Evolutionary conservation across 2,113 vertebrate species (phyloP), one percentile per base, ranked within the genome.

Genomic region (Notarius quadriscutis): DNA sequence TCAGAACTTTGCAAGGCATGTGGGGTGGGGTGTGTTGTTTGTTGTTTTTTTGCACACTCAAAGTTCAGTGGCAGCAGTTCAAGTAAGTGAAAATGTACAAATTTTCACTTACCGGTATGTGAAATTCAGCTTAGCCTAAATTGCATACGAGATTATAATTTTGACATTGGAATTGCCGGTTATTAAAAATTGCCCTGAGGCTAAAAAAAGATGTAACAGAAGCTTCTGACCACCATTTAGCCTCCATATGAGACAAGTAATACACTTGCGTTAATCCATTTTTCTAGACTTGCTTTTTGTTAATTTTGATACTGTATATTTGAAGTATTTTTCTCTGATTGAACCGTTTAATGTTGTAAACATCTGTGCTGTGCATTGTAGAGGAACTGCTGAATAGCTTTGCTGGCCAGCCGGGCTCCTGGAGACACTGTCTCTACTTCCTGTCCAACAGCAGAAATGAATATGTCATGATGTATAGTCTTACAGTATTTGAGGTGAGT

Each of bases 401-500:
- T 93, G 98, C 97, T 91, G 97, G 98, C 95, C 98, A 99, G 94
- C 96, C 96, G n/a, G 98, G 97, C 93, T 98, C 98, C 0, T 99
- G 98, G 98, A 96, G 97, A 58, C 97, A 98, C 93, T 99, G 98
- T 93, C 95, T 99, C 86, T 99, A 98, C 93, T 99, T 99, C 93
- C 96, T 99, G 79, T 99, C 98, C 84, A 98, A 97, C 91, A 99
- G 98, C 63, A 96, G 95, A 88, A 99, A 99, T 80, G 98, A 99
- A 94, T 99, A 99, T 77, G 98, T 99, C 5, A 99, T 99, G 97
- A 99, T 99, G 98, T 99, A 99, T 93, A 99, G 98, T 91, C 95
- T 99, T 92, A 99, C 98, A 2, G 98, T 99, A 90, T 99, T 99
- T 95, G 98, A 99, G 97, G 98, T 99, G 93, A 48, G 72, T 14